Evolutionary conservation across 92 coral and sea anemone genomes (phyloP).

Genomic region (Porites lobata): DNA sequence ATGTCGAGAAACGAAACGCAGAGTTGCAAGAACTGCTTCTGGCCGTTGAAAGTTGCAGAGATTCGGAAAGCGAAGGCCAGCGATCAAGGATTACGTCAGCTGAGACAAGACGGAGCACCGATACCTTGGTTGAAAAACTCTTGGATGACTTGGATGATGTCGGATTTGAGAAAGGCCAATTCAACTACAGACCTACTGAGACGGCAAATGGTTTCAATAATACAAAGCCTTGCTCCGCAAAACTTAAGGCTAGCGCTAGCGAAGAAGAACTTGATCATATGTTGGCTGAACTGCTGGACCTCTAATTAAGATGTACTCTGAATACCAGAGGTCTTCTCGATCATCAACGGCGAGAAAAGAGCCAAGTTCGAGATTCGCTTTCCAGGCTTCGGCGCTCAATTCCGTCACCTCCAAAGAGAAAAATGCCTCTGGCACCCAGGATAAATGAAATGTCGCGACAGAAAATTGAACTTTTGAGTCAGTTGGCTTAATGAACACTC

Average conservation of each 20-base stretch:
- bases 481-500: no score
- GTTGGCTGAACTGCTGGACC: constrained; percentile 36
- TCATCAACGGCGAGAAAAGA: not conserved
- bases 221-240: not conserved
- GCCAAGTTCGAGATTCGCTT: not conserved
- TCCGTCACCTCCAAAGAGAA: no score
- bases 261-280: constrained; percentile 48
- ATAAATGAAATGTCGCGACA: no score
- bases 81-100: constrained; percentile 8
- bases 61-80: constrained; percentile 18
- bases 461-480: no score
- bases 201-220: not conserved
- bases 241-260: constrained; percentile 20
- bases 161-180: not conserved
- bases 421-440: no score
- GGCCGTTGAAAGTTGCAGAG: constrained; percentile 22
- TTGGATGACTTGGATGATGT: constrained; percentile 25
- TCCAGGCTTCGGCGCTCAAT: no score
- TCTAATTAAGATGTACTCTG: not conserved
- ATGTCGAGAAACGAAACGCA: constrained; percentile 40
- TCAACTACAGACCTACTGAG: not conserved
- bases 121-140: constrained; percentile 30
- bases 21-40: constrained; percentile 36
- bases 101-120: constrained; percentile 19
- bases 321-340: not conserved